Conservation (phyloP, 2,888 invertebrate species). For the Caenorhabditis imperialis region DNA sequence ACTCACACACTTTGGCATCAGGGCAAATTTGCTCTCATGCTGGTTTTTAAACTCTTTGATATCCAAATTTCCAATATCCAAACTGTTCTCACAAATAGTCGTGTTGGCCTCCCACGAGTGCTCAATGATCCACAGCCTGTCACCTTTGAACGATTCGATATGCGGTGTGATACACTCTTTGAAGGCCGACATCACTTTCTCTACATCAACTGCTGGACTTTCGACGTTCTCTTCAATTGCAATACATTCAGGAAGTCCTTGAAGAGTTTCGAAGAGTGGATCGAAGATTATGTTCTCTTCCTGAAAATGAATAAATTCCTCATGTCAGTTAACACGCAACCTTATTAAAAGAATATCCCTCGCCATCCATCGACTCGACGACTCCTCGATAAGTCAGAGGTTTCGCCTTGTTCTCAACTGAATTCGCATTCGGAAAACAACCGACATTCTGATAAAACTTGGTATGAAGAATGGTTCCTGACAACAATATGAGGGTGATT, state of each 20-base stretch:
- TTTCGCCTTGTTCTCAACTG: too few relatives aligned
- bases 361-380: conserved; percentile 8
- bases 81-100: conserved; percentile 1
- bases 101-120: conserved; percentile 3
- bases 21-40: conserved; percentile 10
- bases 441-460: too few relatives aligned
- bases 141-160: background rate
- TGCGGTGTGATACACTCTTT: conserved; percentile 5
- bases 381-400: background rate
- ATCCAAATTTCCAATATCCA: background rate
- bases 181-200: background rate
- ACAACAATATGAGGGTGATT: too few relatives aligned
- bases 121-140: background rate
- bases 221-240: background rate
- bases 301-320: background rate
- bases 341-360: background rate
- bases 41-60: conserved; percentile 9
- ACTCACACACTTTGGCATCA: conserved; percentile 7
- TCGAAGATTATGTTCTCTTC: background rate
- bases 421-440: too few relatives aligned
- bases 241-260: background rate
- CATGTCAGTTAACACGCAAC: background rate
- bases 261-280: background rate
- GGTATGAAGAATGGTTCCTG: too few relatives aligned
- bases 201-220: background rate